A percentile compares a stretch with the other conserved stretches of the same genome.
These are phyloP conservation scores for Xanthia togata DNA, from an alignment of 2,888 invertebrate species.

Conservation along the genomic window DNA sequence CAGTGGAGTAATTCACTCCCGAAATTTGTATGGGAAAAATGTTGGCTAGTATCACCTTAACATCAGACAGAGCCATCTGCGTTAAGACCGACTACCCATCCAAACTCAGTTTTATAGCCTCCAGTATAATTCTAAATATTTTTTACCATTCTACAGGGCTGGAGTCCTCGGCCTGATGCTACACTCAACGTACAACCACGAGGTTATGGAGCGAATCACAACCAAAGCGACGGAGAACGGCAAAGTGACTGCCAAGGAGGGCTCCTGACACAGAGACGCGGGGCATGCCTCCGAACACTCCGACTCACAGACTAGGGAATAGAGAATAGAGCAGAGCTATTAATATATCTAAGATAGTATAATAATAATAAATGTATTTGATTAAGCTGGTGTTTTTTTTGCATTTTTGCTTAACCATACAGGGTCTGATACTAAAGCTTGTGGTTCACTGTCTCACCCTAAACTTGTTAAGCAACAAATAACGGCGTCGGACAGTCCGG, in stretches of 20 bases:
- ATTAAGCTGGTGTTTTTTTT: constrained; percentile 13
- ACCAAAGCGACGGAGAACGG: constrained; percentile 84
- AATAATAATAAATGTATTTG: constrained; percentile 51
- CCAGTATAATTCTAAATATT: neutral
- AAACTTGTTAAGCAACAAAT: neutral
- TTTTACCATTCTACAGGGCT: constrained; percentile 90
- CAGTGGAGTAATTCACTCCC: too few species aligned
- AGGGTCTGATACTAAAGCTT: neutral
- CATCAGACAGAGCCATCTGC: neutral
- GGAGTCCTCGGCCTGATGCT: constrained; percentile 98
- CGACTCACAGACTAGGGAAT: constrained; percentile 41
- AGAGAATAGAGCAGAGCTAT: constrained; percentile 26
- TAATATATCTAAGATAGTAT: constrained; percentile 51
- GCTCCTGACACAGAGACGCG: constrained; percentile 76
- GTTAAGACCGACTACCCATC: neutral
- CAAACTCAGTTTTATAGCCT: neutral
- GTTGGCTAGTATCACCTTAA: too few species aligned
- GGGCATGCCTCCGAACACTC: constrained; percentile 32
- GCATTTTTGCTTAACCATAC: neutral
- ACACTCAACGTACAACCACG: constrained; percentile 99
- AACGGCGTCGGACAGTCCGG: neutral
- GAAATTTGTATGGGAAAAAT: too few species aligned
- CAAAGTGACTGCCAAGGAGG: constrained; percentile 77
- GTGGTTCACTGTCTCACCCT: neutral
- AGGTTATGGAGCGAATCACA: constrained; percentile 93